Base-by-base conservation (phyloP, 2,797 vertebrate species). In the Silurus aristotelis region DNA sequence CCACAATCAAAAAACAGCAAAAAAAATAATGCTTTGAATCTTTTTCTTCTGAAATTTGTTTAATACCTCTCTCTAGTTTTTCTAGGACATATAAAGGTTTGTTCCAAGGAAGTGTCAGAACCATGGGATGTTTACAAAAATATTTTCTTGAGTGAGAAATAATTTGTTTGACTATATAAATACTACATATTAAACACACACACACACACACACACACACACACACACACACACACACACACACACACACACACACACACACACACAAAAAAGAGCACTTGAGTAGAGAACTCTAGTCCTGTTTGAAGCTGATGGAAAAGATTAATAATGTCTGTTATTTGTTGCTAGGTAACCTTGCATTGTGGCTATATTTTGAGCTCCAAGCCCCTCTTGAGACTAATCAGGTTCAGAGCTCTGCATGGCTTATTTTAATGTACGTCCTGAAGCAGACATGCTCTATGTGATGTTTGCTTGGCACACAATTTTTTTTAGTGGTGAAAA, bases 341-440 rank as follows among this genome's bases (percentile, higher is more conserved):
- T 94, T 93, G 92, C 91, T 90, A 91, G 88, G 92, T 91, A 89
- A 93, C 93, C 79, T 76, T 73, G 88, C 86, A 83, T 84, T 83
- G 75, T 88, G 78, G 76, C 83, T 48, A 66, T 87, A 81, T 68
- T 85, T 66, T 84, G 87, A 88, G 70, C 56, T 84, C 82, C 88
- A 87, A 78, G 68, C 81, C 85, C 73, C 89, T 87, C 88, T 92
- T 86, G 73, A 91, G 87, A 88, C 84, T 89, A 92, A 90, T 92
- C 88, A 89, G 76, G 83, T 84, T 77, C 83, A 38, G 82, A 70
- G 64, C 88, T 89, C 79, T 83, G 88, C 79, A 88, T 90, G 89
- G 86, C 86, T 87, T 60, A 38, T 8, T 86, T 72, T 64, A 83
- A 89, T 88, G 87, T 80, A 89, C 82, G 85, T 89, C 88, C 90